Evolutionary conservation across 2,797 vertebrate species (phyloP), one percentile per base, ranked within the genome.

Genomic region (Strix occidentalis): DNA sequence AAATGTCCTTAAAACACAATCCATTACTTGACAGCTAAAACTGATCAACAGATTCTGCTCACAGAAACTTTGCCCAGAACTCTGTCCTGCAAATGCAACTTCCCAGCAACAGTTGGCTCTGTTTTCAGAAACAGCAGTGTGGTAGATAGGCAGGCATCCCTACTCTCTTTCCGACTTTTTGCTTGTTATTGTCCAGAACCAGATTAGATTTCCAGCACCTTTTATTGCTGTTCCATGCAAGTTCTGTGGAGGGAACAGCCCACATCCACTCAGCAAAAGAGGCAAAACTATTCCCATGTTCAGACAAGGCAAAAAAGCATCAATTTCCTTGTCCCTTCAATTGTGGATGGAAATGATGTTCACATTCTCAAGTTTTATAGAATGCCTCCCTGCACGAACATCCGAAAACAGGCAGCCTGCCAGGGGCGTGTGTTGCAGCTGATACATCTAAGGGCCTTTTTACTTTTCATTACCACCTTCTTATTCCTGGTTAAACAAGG

Each of bases 341-440:
- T 19, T 90, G 46, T 2, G 11, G 41, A 75, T 93, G 39, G 50
- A 14, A 71, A n/a, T 0, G 1, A 45, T 56, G 12, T 61, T 76
- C 6, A 1, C 31, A 48, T 79, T 76, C 63, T 69, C 41, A 58
- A 69, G 31, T 89, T 92, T 74, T 90, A 51, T 24, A 66, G 48
- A 86, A 79, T 33, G 5, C 8, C 9, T 83, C 13, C 2, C 4
- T 56, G 45, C 26, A 33, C 0, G 0, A 84, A 68, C 3, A 6
- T 78, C 63, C n/a, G 58, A 53, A 66, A 72, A 48, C 5, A 45
- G 24, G 14, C 28, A 79, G 20, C 24, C 41, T 39, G 16, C 43
- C 23, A 72, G 23, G 10, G 29, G 4, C n/a, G 5, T 25, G 12
- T 21, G 25, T 66, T 84, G 25, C 14, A 70, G 39, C 26, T 84